Conservation (phyloP, 2,888 invertebrate genomes). For the Acrobasis repandana region DNA sequence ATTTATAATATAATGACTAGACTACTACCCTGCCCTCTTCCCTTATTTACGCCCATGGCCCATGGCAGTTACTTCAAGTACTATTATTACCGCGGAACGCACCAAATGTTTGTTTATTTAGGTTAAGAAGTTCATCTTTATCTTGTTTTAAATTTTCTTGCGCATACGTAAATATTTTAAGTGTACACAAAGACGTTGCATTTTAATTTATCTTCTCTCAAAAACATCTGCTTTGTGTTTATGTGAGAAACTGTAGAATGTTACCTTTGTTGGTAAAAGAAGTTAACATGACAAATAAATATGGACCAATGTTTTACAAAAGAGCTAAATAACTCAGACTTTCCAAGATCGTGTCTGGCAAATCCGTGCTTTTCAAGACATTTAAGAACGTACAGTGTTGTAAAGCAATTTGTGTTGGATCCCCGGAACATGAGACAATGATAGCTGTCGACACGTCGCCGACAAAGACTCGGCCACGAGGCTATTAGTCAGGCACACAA, state of each 20-base stretch:
- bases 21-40: too few relatives aligned
- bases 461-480: conserved; percentile 63
- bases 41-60: too few relatives aligned
- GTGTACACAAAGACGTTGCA: conserved; percentile 7
- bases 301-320: conserved; percentile 16
- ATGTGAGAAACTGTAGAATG: conserved; percentile 9
- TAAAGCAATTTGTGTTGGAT: conserved; percentile 22
- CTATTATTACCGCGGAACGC: conserved; percentile 9
- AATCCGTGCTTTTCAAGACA: conserved; percentile 14
- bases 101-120: conserved; percentile 14
- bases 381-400: conserved; percentile 4
- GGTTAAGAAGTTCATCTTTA: conserved; percentile 15
- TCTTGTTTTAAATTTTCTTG: conserved; percentile 8
- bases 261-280: conserved; percentile 11
- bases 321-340: conserved; percentile 8
- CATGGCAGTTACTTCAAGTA: not conserved
- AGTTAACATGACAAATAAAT: conserved; percentile 20
- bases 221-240: conserved; percentile 4
- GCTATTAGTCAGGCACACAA: conserved; percentile 64
- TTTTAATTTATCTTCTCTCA: conserved; percentile 5
- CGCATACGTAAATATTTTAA: conserved; percentile 14
- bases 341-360: conserved; percentile 15
- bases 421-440: conserved; percentile 57
- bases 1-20: too few relatives aligned
- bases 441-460: conserved; percentile 55